phyloP scores from a whole-genome alignment of 1,140 invertebrate species.

The Tetragonula clypearis region DNA sequence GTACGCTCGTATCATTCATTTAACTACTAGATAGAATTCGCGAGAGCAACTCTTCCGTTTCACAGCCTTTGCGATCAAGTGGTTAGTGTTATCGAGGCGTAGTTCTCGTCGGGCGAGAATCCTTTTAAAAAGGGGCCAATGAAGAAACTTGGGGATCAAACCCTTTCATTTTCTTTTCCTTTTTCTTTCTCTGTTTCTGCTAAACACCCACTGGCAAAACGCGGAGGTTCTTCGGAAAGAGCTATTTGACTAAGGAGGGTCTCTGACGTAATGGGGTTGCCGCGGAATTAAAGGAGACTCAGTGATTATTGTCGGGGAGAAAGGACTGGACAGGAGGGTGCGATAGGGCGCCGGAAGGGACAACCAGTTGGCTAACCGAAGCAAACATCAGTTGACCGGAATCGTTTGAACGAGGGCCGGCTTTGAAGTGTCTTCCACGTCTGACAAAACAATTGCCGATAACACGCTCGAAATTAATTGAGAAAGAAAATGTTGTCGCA shows the following conservation, averaged over 20 bases:
- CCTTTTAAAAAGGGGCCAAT: slow-evolving; percentile 47
- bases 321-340: slow-evolving; percentile 43
- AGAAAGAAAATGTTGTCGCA: slow-evolving; percentile 1
- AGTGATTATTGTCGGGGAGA: slow-evolving; percentile 67
- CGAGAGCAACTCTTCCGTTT: background rate
- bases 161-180: background rate
- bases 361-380: slow-evolving; percentile 48
- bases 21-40: background rate
- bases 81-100: background rate
- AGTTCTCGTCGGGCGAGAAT: background rate
- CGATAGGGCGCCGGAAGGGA: slow-evolving; percentile 41
- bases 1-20: background rate
- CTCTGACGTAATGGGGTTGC: slow-evolving; percentile 72
- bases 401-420: slow-evolving; percentile 40
- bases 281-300: slow-evolving; percentile 72
- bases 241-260: slow-evolving; percentile 73
- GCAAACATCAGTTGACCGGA: slow-evolving; percentile 54
- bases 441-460: slow-evolving; percentile 28
- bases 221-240: slow-evolving; percentile 36
- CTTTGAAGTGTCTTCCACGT: slow-evolving; percentile 14
- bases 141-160: slow-evolving; percentile 14
- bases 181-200: background rate
- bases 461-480: background rate
- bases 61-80: background rate
- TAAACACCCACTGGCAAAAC: background rate